Evolutionary conservation across 35 echinoderm and acorn worm species (phyloP), one percentile per base, ranked within the genome.

Genomic region (Holothuria glaberrima): DNA sequence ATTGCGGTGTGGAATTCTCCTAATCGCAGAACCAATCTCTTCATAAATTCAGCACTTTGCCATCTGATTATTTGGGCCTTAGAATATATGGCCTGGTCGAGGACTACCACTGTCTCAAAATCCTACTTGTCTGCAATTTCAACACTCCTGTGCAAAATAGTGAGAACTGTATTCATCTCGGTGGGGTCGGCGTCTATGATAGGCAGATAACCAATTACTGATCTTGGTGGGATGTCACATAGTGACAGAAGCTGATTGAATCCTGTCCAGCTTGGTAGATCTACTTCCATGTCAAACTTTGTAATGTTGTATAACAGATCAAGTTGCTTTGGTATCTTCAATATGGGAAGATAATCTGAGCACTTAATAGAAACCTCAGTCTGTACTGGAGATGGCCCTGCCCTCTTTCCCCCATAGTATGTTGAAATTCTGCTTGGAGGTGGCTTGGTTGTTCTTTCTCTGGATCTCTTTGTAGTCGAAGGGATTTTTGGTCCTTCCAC

Each of bases 121-220:
- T 71, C 32, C 33, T 88, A 35, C 30, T 69, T 45, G 66, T 93
- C 61, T 30, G 75, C 91, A 54, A 89, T 88, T 59, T 92, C 70
- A 17, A 92, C 22, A 75, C 91, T 87, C 21, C 83, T 13, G 9
- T 63, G 45, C 26, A 88, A 76, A 6, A 92, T 66, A 7, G 91
- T 92, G 12, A 78, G 71, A 20, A 87, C 85, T 29, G 83, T 92
- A 60, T 68, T 76, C 29, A 78, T 78, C 41, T 92, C 84, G 10
- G 83, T 88, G 12, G 91, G 91, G 44, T 83, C 88, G 16, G 91
- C 91, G 63, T 92, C 91, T 44, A 80, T 92, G 38, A 88, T 86
- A 26, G 83, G 91, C 41, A 88, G 61, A 80, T 92, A 92, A 22
- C 84, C 73, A 48, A 92, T 88, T 20, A 44, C 58, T 64, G 91